phyloP scores from a whole-genome alignment of 2,797 vertebrate species.

The Cuculus canorus region DNA sequence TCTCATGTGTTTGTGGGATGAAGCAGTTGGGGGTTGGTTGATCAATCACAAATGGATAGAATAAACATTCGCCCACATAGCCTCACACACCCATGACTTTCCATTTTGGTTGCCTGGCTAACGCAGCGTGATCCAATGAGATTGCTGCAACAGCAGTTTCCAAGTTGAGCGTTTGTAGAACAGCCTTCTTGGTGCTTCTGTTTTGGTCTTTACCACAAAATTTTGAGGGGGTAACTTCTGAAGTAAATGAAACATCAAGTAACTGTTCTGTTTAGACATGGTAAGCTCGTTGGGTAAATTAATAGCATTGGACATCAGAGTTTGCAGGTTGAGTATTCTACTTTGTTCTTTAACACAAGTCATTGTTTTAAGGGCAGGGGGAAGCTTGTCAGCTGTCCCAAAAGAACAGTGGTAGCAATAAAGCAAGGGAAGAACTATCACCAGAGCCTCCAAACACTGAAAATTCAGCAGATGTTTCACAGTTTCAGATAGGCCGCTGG shows the following conservation, averaged over 20 bases:
- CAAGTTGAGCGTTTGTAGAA: not conserved
- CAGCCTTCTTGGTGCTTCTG: not conserved
- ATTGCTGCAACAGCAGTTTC: not conserved
- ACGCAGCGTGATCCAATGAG: not conserved
- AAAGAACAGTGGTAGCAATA: not conserved
- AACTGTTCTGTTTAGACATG: not conserved
- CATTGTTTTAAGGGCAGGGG: not conserved
- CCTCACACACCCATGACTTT: not conserved
- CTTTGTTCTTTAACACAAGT: not conserved
- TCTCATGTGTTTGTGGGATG: not conserved
- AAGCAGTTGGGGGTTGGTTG: not conserved
- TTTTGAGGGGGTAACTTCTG: not conserved
- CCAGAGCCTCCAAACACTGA: not conserved
- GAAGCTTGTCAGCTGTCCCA: not conserved
- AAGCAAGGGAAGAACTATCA: not conserved
- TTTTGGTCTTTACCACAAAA: no score
- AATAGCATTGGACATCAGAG: not conserved
- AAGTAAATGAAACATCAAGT: not conserved
- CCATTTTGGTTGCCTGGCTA: not conserved
- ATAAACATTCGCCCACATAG: not conserved
- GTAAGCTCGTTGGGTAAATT: not conserved
- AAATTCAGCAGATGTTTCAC: not conserved
- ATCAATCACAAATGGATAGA: not conserved
- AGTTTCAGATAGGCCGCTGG: not conserved
- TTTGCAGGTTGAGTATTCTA: not conserved